phyloP scores from a whole-genome alignment of 2,113 vertebrate genomes.

The Erythrocercus mccallii region DNA sequence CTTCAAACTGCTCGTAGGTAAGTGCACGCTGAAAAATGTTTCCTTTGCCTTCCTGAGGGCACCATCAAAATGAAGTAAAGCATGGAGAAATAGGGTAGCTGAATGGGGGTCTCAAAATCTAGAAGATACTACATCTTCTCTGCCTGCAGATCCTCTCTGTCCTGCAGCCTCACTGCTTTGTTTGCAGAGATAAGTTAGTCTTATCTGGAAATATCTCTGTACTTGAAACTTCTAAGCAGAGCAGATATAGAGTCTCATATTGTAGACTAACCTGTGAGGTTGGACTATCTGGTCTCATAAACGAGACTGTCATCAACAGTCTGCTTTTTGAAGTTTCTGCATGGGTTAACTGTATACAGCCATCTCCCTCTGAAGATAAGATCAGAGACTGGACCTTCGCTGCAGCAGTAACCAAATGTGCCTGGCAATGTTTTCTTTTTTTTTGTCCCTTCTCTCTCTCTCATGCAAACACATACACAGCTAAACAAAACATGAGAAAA shows the following conservation, averaged over 20 bases:
- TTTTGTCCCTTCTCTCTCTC: background rate
- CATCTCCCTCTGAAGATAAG: background rate
- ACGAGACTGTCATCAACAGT: background rate
- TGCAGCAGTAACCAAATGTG: background rate
- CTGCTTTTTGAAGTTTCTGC: background rate
- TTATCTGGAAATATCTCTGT: background rate
- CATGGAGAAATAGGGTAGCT: background rate
- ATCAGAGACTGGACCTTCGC: background rate
- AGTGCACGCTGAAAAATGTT: background rate
- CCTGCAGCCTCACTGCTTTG: background rate
- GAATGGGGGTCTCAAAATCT: background rate
- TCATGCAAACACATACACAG: background rate
- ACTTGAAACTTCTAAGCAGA: background rate
- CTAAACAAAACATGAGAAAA: background rate
- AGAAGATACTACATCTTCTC: background rate
- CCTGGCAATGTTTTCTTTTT: background rate
- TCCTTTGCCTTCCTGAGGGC: background rate
- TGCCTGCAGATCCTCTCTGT: background rate
- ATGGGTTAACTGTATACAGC: background rate
- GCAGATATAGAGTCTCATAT: background rate
- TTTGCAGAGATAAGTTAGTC: background rate
- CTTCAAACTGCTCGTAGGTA: background rate
- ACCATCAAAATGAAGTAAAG: background rate
- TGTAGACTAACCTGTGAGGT: background rate
- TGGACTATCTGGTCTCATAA: background rate